Evolutionary conservation across 1,140 invertebrate species (phyloP), one percentile per base, ranked within the genome.

Genomic region (Muscidifurax raptorellus): DNA sequence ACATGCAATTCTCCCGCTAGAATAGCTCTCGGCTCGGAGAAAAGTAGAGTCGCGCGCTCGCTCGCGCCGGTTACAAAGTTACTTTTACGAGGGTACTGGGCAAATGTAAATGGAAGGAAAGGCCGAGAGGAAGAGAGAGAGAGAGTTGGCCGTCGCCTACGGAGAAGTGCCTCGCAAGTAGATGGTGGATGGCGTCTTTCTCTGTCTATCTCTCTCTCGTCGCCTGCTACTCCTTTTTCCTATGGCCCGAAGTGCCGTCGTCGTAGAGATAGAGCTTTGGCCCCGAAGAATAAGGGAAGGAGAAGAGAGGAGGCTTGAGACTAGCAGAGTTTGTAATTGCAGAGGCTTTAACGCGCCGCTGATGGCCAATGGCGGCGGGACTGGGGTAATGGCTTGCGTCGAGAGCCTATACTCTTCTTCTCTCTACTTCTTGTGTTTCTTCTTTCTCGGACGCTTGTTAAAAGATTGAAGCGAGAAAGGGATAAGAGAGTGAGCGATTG

Each of bases 281-380:
- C 18, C 15, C 47, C 52, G 18, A 59, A 59, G 52, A n/a, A 22
- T n/a, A 59, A 66, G 66, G 28, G 59, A 71, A 18, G 40, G 15
- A 71, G 77, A 80, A 71, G 84, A 82, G 76, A 74, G 83, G 88
- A 88, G 87, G 86, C 86, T 87, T 44, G 87, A 87, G 86, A 89
- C 91, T 90, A 88, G 88, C 89, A 85, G 89, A 92, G 89, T 91
- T 92, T 91, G 91, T 92, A 92, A 92, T 92, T 92, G 91, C 91
- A 90, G 89, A 88, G 90, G 90, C 89, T 91, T 91, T 90, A 91
- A 91, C 91, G 90, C 91, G 90, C 88, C 89, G 89, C 85, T 90
- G 90, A 91, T 92, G 90, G 90, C 90, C 91, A 90, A 91, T 91
- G 90, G 90, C 88, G 86, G 80, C 87, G 84, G 86, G 88, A 88